Evolutionary conservation across 2,888 invertebrate species (phyloP).

Genomic region (Thumatha senex): DNA sequence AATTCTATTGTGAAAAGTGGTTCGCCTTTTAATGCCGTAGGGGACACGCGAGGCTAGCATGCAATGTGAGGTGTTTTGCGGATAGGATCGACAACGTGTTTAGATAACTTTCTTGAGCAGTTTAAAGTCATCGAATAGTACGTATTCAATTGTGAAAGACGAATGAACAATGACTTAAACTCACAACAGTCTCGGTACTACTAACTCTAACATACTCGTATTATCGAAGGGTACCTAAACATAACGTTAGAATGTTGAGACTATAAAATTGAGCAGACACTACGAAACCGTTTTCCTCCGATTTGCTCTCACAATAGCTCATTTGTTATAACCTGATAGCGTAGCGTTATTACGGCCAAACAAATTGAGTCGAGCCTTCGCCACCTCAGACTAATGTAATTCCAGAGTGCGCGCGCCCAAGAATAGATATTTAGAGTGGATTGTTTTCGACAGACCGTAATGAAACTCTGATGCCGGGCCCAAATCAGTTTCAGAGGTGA

Average conservation of each 20-base stretch:
- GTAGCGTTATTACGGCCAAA: slow-evolving; percentile 80
- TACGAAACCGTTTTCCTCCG: slow-evolving; percentile 74
- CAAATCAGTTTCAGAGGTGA: slow-evolving; percentile 81
- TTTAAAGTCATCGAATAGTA: slow-evolving; percentile 33
- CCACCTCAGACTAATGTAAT: slow-evolving; percentile 84
- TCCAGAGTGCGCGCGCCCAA: slow-evolving; percentile 80
- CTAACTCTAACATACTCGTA: no score
- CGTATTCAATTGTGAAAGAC: slow-evolving; percentile 30
- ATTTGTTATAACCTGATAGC: slow-evolving; percentile 82
- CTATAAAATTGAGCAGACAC: slow-evolving; percentile 72
- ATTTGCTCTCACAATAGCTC: slow-evolving; percentile 80
- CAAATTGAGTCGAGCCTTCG: slow-evolving; percentile 83
- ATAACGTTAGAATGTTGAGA: slow-evolving; percentile 11
- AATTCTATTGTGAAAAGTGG: slow-evolving; percentile 56
- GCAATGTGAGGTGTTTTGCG: slow-evolving; percentile 54
- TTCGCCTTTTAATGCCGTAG: slow-evolving; percentile 67
- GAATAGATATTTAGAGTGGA: slow-evolving; percentile 84
- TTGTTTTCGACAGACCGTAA: slow-evolving; percentile 84
- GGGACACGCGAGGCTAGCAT: slow-evolving; percentile 59
- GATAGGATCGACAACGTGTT: slow-evolving; percentile 29
- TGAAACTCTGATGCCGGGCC: slow-evolving; percentile 81
- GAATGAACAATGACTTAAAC: slow-evolving; percentile 6
- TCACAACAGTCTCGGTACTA: slow-evolving; percentile 9
- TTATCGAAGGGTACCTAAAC: no score
- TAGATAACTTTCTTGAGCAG: slow-evolving; percentile 30